phyloP scores from a whole-genome alignment of 2,888 invertebrate species.

The Coelopa pilipes region DNA sequence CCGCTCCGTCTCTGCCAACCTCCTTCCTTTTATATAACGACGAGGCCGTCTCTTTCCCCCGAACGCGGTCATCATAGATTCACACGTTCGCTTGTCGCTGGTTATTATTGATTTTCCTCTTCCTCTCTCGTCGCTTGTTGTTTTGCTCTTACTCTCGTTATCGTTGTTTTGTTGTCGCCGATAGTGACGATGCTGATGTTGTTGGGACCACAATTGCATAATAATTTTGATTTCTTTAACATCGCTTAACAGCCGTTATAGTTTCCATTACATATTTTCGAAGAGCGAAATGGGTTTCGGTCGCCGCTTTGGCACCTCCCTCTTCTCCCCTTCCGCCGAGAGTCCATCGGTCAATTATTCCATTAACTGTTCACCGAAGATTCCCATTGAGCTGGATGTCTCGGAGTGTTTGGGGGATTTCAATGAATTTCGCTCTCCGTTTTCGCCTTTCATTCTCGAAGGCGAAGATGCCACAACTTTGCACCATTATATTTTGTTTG shows the following conservation, averaged over 20 bases:
- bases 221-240: not conserved
- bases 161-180: no score
- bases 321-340: no score
- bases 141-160: no score
- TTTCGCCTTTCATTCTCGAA: not conserved
- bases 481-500: not conserved
- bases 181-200: no score
- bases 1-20: not conserved
- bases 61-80: not conserved
- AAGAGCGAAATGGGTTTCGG: no score
- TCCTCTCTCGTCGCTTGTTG: not conserved
- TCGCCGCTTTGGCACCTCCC: no score
- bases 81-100: conserved; percentile 2
- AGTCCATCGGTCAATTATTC: no score
- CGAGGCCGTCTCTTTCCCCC: no score
- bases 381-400: no score
- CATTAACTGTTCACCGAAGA: no score
- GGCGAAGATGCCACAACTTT: not conserved
- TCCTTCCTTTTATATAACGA: not conserved
- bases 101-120: conserved; percentile 10
- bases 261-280: not conserved
- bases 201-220: no score
- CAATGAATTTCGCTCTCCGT: not conserved
- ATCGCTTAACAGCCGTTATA: not conserved
- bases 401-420: no score